phyloP scores from a whole-genome alignment of 2,888 invertebrate species.

The Cheilosia pagana region DNA sequence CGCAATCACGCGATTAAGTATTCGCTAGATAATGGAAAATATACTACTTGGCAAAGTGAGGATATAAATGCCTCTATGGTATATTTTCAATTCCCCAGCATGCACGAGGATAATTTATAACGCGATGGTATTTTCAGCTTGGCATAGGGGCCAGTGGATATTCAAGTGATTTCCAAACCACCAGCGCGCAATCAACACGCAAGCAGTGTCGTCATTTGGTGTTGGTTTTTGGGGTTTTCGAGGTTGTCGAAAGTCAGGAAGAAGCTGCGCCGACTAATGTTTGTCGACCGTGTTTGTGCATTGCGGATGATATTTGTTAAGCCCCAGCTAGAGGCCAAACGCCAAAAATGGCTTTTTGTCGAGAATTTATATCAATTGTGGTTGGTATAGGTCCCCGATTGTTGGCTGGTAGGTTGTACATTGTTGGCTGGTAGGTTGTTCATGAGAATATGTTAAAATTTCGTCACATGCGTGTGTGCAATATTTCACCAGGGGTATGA shows the following conservation, averaged over 20 bases:
- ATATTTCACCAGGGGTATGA: no score
- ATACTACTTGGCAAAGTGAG: background rate
- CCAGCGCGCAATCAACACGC: slow-evolving; percentile 17
- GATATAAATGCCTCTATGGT: background rate
- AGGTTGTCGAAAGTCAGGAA: background rate
- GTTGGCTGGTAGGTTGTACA: no score
- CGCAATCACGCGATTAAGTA: slow-evolving; percentile 35
- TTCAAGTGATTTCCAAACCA: slow-evolving; percentile 16
- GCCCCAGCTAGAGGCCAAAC: background rate
- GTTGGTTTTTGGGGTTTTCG: slow-evolving; percentile 13
- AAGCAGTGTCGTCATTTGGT: slow-evolving; percentile 10
- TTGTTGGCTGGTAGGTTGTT: no score
- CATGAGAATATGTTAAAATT: no score
- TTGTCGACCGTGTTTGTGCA: background rate
- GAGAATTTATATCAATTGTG: background rate
- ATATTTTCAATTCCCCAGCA: slow-evolving; percentile 31
- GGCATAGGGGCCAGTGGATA: background rate
- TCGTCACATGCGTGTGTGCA: no score
- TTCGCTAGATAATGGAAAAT: slow-evolving; percentile 12
- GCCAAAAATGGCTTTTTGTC: background rate
- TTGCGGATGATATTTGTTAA: background rate
- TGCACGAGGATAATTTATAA: slow-evolving; percentile 28
- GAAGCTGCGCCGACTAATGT: background rate
- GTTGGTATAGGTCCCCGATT: background rate
- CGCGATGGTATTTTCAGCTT: background rate